phyloP scores from a whole-genome alignment of 2,888 invertebrate genomes.

The Sturmia bella region DNA sequence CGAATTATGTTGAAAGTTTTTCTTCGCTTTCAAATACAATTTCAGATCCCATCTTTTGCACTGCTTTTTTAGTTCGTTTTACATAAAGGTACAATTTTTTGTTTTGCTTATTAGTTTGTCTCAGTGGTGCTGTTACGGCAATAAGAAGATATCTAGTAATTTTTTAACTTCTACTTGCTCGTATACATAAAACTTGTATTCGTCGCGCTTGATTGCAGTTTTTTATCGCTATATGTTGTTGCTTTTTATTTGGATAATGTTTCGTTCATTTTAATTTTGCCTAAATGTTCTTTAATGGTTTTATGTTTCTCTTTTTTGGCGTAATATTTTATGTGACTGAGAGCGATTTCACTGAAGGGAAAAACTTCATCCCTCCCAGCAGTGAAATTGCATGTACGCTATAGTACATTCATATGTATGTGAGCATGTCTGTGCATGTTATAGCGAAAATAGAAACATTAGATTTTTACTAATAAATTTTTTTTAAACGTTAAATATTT shows the following conservation, averaged over 20 bases:
- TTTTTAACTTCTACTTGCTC: neutral
- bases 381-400: no score
- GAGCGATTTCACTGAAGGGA: neutral
- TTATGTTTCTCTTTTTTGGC: constrained; percentile 61
- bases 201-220: constrained; percentile 75
- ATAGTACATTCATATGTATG: no score
- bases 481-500: no score
- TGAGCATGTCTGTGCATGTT: no score
- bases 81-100: constrained; percentile 43
- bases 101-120: constrained; percentile 40
- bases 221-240: constrained; percentile 48
- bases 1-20: neutral
- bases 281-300: constrained; percentile 67
- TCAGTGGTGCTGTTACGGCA: constrained; percentile 45
- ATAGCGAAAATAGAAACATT: no score
- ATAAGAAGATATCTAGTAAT: neutral
- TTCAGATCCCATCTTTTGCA: constrained; percentile 39
- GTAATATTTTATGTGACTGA: constrained; percentile 11
- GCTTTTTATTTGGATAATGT: constrained; percentile 14
- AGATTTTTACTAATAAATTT: no score
- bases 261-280: constrained; percentile 29
- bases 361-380: constrained; percentile 51
- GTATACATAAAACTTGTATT: constrained; percentile 68
- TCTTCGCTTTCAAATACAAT: constrained; percentile 2
- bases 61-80: constrained; percentile 23